Conservation (phyloP, 2,888 invertebrate genomes). For the Ennomos fuscantarius region DNA sequence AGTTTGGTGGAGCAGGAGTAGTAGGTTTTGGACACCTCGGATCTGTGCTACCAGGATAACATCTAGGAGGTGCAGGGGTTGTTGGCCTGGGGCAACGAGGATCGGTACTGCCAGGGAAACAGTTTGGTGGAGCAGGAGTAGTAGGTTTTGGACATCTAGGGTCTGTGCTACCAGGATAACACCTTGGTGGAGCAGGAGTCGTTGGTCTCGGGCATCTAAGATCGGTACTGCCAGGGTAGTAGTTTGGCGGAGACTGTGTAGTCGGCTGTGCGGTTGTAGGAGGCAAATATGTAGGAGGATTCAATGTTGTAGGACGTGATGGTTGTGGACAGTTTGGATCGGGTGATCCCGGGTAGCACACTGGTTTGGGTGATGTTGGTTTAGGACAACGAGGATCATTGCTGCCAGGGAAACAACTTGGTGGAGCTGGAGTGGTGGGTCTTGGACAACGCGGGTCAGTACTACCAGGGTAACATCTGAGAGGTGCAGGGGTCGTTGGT, state of each 20-base stretch:
- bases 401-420: slow-evolving; percentile 49
- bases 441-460: slow-evolving; percentile 50
- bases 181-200: slow-evolving; percentile 42
- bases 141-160: slow-evolving; percentile 50
- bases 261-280: slow-evolving; percentile 31
- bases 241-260: slow-evolving; percentile 45
- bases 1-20: slow-evolving; percentile 47
- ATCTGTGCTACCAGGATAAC: slow-evolving; percentile 47
- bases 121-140: slow-evolving; percentile 44
- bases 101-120: slow-evolving; percentile 56
- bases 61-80: slow-evolving; percentile 42
- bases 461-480: slow-evolving; percentile 48
- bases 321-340: slow-evolving; percentile 41
- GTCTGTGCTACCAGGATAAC: slow-evolving; percentile 47
- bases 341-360: slow-evolving; percentile 46
- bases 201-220: slow-evolving; percentile 49
- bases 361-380: slow-evolving; percentile 29
- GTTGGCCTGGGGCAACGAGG: slow-evolving; percentile 49
- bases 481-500: slow-evolving; percentile 53
- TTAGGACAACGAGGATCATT: slow-evolving; percentile 52
- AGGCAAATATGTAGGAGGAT: slow-evolving; percentile 48
- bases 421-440: slow-evolving; percentile 53
- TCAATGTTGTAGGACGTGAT: slow-evolving; percentile 46
- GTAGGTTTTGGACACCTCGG: slow-evolving; percentile 47
- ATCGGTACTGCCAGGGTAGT: slow-evolving; percentile 56